Percentiles rank a stretch among this genome's conserved stretches.
Conservation (phyloP, 1,140 invertebrate genomes). For the Ridgeia piscesae region DNA sequence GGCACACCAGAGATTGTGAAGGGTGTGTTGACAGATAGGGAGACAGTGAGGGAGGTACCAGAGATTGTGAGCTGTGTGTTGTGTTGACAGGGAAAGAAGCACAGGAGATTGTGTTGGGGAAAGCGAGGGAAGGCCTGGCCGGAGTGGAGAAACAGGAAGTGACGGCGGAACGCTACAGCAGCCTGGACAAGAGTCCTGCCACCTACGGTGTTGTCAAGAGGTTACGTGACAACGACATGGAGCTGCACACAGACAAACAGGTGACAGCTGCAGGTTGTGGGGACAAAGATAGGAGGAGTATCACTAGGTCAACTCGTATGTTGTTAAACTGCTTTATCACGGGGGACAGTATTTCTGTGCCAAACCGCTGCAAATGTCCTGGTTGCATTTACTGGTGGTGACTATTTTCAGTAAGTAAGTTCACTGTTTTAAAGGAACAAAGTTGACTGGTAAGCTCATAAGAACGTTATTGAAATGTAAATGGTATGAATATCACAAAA, state of each 20-base stretch:
- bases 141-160: slow-evolving; percentile 58
- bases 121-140: slow-evolving; percentile 51
- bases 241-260: slow-evolving; percentile 60
- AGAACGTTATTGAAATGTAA: too few relatives aligned
- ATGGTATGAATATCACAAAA: too few relatives aligned
- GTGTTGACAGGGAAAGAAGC: background rate
- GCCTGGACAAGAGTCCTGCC: slow-evolving; percentile 56
- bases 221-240: slow-evolving; percentile 62
- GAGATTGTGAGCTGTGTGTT: background rate
- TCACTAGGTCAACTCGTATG: too few relatives aligned
- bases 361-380: too few relatives aligned
- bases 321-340: too few relatives aligned
- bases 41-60: background rate
- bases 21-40: background rate
- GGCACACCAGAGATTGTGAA: background rate
- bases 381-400: too few relatives aligned
- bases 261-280: slow-evolving; percentile 33
- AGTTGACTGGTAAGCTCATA: too few relatives aligned
- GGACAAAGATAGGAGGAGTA: too few relatives aligned
- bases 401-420: too few relatives aligned
- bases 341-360: too few relatives aligned
- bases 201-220: slow-evolving; percentile 61
- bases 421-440: too few relatives aligned
- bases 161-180: slow-evolving; percentile 58
- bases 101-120: slow-evolving; percentile 38